These are phyloP conservation scores for Setipinna tenuifilis DNA, from an alignment of 2,797 vertebrate genomes.

Conservation along the genomic window DNA sequence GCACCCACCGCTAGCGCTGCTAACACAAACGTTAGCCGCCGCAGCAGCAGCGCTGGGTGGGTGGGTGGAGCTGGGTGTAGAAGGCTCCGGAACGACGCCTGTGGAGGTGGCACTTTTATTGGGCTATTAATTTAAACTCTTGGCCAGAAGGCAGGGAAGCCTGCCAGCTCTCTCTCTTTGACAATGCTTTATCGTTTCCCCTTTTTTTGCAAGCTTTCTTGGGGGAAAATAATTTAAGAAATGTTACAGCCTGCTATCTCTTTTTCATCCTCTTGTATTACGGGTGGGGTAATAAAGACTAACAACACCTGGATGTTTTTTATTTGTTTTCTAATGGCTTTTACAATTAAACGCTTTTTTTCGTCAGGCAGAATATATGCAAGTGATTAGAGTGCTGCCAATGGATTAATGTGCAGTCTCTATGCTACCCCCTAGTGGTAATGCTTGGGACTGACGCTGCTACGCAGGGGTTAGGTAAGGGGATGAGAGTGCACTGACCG, in stretches of 20 bases:
- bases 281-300: background rate
- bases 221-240: constrained; percentile 1
- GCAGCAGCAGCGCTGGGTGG: too few relatives aligned
- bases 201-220: background rate
- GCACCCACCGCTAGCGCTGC: background rate
- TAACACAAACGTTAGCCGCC: background rate
- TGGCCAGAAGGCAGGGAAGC: background rate
- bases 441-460: background rate
- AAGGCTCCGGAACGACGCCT: background rate
- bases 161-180: background rate
- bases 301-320: background rate
- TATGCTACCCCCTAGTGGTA: background rate
- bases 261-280: background rate
- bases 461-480: background rate
- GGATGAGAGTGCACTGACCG: background rate
- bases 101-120: constrained; percentile 21
- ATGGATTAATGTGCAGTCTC: background rate
- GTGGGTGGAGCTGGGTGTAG: background rate
- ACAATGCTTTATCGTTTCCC: background rate
- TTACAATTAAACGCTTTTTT: background rate
- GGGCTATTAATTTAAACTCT: constrained; percentile 9
- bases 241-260: background rate
- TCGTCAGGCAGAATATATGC: background rate
- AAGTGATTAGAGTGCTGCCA: background rate
- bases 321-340: background rate